These are phyloP conservation scores for Monochamus alternatus DNA, from an alignment of 2,888 invertebrate genomes.

Conservation along the genomic window DNA sequence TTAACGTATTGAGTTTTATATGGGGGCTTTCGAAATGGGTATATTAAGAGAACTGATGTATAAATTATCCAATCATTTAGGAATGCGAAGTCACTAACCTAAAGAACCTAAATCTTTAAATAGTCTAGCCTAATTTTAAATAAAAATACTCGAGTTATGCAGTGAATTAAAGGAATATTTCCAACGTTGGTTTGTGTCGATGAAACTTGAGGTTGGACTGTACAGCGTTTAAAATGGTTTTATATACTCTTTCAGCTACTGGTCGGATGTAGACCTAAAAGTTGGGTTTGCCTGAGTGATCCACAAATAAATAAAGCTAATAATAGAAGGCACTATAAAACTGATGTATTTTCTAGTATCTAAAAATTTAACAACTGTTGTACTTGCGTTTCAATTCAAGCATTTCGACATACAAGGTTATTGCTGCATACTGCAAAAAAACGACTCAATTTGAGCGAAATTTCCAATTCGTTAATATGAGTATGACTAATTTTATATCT, in stretches of 20 bases:
- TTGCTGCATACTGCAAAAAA: too few species aligned
- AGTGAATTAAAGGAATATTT: slow-evolving; percentile 25
- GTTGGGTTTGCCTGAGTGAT: neutral
- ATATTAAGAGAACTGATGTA: slow-evolving; percentile 50
- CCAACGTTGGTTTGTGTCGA: slow-evolving; percentile 19
- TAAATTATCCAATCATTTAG: slow-evolving; percentile 58
- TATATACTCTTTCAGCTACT: neutral
- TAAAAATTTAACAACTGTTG: too few species aligned
- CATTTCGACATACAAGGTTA: too few species aligned
- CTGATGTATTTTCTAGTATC: too few species aligned
- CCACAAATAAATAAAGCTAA: neutral
- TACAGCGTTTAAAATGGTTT: neutral
- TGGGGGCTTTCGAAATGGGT: neutral
- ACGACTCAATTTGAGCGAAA: too few species aligned
- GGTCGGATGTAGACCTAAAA: too few species aligned
- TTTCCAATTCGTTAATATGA: too few species aligned
- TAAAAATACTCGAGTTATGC: slow-evolving; percentile 38
- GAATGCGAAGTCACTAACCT: slow-evolving; percentile 60
- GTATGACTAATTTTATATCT: too few species aligned
- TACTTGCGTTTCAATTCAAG: too few species aligned
- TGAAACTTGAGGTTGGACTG: neutral
- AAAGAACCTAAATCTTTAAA: slow-evolving; percentile 57
- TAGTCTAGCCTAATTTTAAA: slow-evolving; percentile 50
- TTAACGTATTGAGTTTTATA: slow-evolving; percentile 1
- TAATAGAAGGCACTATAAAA: neutral